Evolutionary conservation across 2,888 invertebrate species (phyloP).

Genomic region (Syrista parreyssii): DNA sequence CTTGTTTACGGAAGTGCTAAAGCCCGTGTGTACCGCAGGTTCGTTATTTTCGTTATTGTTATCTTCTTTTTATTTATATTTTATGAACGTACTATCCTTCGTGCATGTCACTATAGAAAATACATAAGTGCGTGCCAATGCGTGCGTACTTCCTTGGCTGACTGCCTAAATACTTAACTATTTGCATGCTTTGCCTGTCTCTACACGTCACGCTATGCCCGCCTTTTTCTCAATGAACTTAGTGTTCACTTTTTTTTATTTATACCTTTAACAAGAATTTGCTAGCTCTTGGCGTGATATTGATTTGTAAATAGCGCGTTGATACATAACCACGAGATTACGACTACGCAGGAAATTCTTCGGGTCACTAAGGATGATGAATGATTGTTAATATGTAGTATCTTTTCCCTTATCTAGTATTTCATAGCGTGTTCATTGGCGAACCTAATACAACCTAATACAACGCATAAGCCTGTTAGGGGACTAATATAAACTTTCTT

Average conservation of each 20-base stretch:
- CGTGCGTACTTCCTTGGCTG: background rate
- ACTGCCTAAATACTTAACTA: background rate
- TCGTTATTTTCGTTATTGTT: conserved; percentile 35
- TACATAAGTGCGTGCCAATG: background rate
- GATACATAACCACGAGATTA: background rate
- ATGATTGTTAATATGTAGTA: background rate
- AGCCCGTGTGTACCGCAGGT: conserved; percentile 62
- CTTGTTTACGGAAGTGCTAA: conserved; percentile 65
- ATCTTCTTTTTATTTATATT: conserved; percentile 34
- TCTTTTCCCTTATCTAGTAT: background rate
- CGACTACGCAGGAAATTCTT: background rate
- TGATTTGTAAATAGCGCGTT: background rate
- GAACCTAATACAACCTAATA: background rate
- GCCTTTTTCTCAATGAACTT: background rate
- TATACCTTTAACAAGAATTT: background rate
- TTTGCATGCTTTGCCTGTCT: background rate
- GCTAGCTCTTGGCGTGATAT: background rate
- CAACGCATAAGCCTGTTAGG: background rate
- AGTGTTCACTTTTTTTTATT: background rate
- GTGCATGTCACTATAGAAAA: background rate
- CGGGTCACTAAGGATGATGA: background rate
- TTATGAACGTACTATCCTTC: background rate
- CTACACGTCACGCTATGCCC: background rate
- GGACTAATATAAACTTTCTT: background rate
- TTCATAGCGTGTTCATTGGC: background rate